These are phyloP conservation scores for Podargus strigoides DNA, from an alignment of 2,797 vertebrate genomes.

Conservation along the genomic window DNA sequence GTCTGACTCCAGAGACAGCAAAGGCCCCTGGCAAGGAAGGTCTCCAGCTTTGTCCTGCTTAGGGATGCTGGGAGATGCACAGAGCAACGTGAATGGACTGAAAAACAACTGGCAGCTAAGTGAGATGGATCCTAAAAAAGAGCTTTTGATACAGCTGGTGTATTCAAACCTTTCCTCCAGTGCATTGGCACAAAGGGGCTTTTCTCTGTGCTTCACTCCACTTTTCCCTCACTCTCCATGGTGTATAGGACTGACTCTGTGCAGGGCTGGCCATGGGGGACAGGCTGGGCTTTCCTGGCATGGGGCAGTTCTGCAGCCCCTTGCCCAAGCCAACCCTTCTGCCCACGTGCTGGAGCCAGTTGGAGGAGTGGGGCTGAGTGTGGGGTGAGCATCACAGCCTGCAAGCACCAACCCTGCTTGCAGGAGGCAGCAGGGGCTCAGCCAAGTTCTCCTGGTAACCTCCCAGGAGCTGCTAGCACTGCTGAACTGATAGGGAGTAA, in stretches of 20 bases:
- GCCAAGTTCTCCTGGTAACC: background rate
- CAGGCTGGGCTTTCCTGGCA: background rate
- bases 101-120: background rate
- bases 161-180: background rate
- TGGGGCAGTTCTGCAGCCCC: background rate
- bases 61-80: background rate
- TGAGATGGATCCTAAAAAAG: background rate
- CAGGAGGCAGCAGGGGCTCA: background rate
- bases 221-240: background rate
- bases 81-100: background rate
- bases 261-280: background rate
- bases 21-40: background rate
- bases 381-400: background rate
- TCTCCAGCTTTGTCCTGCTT: background rate
- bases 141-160: background rate
- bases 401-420: fast-evolving
- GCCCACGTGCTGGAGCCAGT: background rate
- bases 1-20: background rate
- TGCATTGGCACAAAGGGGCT: background rate
- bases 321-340: background rate
- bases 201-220: background rate
- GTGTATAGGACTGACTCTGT: background rate
- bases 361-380: background rate
- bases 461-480: background rate
- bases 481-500: background rate